These are phyloP conservation scores for Apomyelois bistriatella DNA, from an alignment of 2,888 invertebrate species.

Conservation along the genomic window DNA sequence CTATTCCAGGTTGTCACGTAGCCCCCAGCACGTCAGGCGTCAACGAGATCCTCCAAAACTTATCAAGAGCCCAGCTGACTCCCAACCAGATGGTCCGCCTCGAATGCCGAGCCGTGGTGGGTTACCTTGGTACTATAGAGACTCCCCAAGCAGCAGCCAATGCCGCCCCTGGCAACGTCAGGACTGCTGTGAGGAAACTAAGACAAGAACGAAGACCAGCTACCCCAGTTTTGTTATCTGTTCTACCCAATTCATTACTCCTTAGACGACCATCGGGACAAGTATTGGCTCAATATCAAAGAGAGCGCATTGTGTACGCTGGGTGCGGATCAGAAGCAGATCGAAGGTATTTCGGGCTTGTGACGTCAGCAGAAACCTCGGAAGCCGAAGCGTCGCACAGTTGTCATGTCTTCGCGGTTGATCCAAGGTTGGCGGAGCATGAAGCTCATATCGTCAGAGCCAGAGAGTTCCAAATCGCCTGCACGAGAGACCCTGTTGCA, in stretches of 20 bases:
- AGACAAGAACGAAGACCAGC: constrained; percentile 93
- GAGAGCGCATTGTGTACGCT: constrained; percentile 91
- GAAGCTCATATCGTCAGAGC: constrained; percentile 89
- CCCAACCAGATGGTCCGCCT: constrained; percentile 75
- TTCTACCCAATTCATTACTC: constrained; percentile 88
- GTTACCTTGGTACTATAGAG: constrained; percentile 97
- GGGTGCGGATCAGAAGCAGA: constrained; percentile 95
- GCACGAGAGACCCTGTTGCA: constrained; percentile 88
- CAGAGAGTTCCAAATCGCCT: constrained; percentile 90
- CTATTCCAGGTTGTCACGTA: constrained; percentile 60
- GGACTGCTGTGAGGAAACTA: constrained; percentile 92
- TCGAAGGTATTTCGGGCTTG: constrained; percentile 94
- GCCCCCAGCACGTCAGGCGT: constrained; percentile 65
- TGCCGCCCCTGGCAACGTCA: constrained; percentile 88
- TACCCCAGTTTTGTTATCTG: constrained; percentile 91
- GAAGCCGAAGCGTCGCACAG: constrained; percentile 85
- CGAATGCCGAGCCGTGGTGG: constrained; percentile 92
- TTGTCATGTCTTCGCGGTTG: constrained; percentile 97
- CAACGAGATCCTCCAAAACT: constrained; percentile 65
- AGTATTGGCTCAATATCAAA: constrained; percentile 91
- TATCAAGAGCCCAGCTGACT: constrained; percentile 58
- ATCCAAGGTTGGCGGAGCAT: constrained; percentile 92
- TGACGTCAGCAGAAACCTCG: constrained; percentile 87
- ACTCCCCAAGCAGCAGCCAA: constrained; percentile 92
- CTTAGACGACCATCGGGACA: constrained; percentile 89